Evolutionary conservation across 2,113 vertebrate genomes (phyloP), one percentile per base, ranked within the genome.

Genomic region (Heterochromis multidens): DNA sequence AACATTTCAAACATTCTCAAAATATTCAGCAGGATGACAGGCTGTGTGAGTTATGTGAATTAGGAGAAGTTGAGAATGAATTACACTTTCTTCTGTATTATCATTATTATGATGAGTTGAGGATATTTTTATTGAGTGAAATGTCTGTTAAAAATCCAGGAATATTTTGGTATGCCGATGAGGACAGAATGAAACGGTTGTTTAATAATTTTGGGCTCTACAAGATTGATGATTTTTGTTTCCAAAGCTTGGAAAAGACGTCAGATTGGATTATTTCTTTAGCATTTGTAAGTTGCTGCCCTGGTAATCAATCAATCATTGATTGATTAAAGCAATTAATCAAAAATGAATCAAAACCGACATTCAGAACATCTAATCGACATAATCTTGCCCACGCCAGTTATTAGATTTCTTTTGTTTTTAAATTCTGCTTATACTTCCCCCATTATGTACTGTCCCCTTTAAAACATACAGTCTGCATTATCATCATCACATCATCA

Each of bases 301-400:
- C n/a, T 27, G 40, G 23, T n/a, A n/a, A n/a, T n/a, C n/a, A n/a
- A n/a, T n/a, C n/a, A n/a, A n/a, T n/a, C n/a, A n/a, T n/a, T n/a
- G n/a, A n/a, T n/a, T n/a, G n/a, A n/a, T n/a, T n/a, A n/a, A n/a
- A n/a, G n/a, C n/a, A 25, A 40, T 65, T 21, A 65, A 40, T 23
- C 1, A 2, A 35, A 35, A 0, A 65, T 40, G 35, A 40, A 23
- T 65, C 21, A 40, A 65, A 40, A 65, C 1, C 62, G 13, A 40
- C 35, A 40, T 40, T 40, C 21, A 2, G 6, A 65, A 65, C 0
- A 40, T 70, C 1, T 12, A 70, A 70, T 70, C 0, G 0, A 19
- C 25, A 1, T 11, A 46, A 70, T 11, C 23, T 0, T 46, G 16
- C 25, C 37, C 14, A 27, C 17, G 63, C 11, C 23, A 43, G 37